Evolutionary conservation across 1,140 invertebrate genomes (phyloP).

Genomic region (Neoseiulus cucumeris): DNA sequence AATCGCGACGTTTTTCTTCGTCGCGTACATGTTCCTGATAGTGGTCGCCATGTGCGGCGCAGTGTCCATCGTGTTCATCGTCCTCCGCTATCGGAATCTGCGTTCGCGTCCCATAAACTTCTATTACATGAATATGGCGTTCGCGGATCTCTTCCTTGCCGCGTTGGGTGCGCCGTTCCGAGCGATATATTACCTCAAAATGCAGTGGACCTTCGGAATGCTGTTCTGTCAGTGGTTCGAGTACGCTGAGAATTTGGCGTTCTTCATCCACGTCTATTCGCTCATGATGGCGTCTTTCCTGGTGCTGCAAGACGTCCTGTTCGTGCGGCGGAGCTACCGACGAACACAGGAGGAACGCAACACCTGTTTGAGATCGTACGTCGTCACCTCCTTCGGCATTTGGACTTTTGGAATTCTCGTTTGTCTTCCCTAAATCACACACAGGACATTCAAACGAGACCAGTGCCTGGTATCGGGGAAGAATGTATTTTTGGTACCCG

Average conservation of each 20-base stretch:
- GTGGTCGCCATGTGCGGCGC: neutral
- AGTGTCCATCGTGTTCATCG: neutral
- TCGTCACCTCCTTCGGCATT: neutral
- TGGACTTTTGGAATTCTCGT: neutral
- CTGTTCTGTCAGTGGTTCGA: slow-evolving; percentile 3
- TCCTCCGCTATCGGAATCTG: neutral
- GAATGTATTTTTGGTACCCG: neutral
- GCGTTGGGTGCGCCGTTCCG: neutral
- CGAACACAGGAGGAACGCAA: neutral
- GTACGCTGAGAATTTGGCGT: neutral
- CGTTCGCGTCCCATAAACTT: slow-evolving; percentile 1
- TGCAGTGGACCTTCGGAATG: neutral
- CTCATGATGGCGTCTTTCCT: neutral
- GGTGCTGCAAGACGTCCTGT: neutral
- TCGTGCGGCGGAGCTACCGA: neutral
- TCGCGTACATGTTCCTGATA: neutral
- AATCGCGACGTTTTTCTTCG: slow-evolving; percentile 6
- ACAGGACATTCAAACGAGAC: neutral
- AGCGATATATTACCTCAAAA: neutral
- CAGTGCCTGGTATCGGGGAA: neutral
- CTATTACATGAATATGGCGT: slow-evolving; percentile 7
- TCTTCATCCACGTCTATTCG: neutral
- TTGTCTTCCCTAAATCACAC: neutral
- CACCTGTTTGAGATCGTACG: neutral
- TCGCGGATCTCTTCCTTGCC: slow-evolving; percentile 4